These are phyloP conservation scores for Malurus splendens DNA, from an alignment of 2,797 vertebrate species.

Conservation along the genomic window DNA sequence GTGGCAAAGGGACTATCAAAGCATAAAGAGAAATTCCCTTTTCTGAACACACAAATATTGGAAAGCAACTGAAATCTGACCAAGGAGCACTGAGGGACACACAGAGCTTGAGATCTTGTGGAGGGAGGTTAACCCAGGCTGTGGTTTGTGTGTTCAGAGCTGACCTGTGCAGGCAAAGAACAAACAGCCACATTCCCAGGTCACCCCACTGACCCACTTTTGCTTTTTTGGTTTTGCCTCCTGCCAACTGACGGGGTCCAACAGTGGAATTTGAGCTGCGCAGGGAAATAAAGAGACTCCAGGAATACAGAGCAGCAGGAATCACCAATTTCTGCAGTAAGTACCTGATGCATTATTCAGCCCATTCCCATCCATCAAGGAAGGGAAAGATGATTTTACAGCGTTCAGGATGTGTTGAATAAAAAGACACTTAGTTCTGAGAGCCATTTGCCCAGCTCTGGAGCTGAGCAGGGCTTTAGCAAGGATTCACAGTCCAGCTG, in stretches of 20 bases:
- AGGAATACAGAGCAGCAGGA: slow-evolving; percentile 91
- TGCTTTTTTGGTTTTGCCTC: not conserved
- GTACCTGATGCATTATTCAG: slow-evolving; percentile 61
- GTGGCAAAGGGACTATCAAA: not conserved
- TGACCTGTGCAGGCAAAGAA: not conserved
- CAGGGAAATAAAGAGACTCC: slow-evolving; percentile 88
- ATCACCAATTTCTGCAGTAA: slow-evolving; percentile 97
- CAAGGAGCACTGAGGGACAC: not conserved
- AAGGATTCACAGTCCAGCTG: not conserved
- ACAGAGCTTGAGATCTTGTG: not conserved
- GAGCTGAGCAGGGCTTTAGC: not conserved
- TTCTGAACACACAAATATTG: not conserved
- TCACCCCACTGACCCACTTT: not conserved
- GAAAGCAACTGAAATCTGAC: not conserved
- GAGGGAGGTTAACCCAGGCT: not conserved
- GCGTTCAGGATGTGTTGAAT: not conserved
- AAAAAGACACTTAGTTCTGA: not conserved
- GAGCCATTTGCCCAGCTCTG: not conserved
- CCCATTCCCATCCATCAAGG: not conserved
- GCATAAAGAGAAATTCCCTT: not conserved
- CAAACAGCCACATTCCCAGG: not conserved
- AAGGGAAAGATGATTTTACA: not conserved
- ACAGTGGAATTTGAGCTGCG: slow-evolving; percentile 96
- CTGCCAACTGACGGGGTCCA: not conserved
- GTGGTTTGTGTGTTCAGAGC: not conserved